These are phyloP conservation scores for Sarcophaga rosellei DNA, from an alignment of 2,888 invertebrate species.

Conservation along the genomic window DNA sequence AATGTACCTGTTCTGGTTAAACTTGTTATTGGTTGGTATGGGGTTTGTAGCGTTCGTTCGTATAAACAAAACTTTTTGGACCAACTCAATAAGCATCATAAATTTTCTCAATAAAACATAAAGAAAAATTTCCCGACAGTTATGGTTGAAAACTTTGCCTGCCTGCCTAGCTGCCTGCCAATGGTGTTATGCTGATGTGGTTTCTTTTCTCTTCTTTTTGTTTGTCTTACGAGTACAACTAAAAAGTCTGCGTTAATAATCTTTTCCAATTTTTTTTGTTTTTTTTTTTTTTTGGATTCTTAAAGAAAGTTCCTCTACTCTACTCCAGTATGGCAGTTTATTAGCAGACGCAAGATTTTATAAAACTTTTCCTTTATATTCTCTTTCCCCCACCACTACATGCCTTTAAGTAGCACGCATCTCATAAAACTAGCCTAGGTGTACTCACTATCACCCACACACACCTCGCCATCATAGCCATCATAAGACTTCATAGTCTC, in stretches of 20 bases:
- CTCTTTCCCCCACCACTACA: neutral
- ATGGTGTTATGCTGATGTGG: neutral
- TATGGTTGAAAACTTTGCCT: constrained; percentile 50
- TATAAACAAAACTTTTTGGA: constrained; percentile 55
- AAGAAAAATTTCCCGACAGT: constrained; percentile 57
- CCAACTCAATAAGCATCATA: constrained; percentile 62
- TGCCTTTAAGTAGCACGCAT: neutral
- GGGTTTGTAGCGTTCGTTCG: neutral
- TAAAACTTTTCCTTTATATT: constrained; percentile 53
- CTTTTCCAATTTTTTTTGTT: neutral
- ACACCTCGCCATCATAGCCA: constrained; percentile 6
- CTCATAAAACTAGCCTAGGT: neutral
- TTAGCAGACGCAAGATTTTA: constrained; percentile 41
- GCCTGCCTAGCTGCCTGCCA: neutral
- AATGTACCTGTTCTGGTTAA: neutral
- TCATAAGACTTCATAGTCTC: neutral
- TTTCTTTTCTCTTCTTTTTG: neutral
- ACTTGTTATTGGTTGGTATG: too few relatives aligned
- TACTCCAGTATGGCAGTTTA: constrained; percentile 8
- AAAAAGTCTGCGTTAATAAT: neutral
- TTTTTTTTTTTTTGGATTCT: neutral
- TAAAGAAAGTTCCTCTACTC: too few relatives aligned
- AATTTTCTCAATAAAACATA: constrained; percentile 52
- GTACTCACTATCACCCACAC: neutral
- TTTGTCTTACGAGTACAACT: neutral